Evolutionary conservation across 2,797 vertebrate species (phyloP), one percentile per base, ranked within the genome.

Genomic region (Eleutherodactylus coqui): DNA sequence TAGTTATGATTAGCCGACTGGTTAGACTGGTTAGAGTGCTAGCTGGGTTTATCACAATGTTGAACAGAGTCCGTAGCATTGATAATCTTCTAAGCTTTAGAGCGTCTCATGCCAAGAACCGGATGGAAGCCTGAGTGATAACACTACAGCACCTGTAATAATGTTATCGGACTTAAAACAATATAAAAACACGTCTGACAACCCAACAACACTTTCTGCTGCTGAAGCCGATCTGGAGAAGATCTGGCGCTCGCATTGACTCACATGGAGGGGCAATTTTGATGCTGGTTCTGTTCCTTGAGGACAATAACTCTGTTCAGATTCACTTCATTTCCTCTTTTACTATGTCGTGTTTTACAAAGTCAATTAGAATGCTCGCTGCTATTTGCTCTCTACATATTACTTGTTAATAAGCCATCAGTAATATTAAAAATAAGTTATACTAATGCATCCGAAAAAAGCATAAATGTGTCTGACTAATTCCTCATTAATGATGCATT

Each of bases 401-500:
- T 78, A 9, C 34, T 41, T 55, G 51, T 78, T 78, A 58, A 78
- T 73, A 58, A 78, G 27, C 34, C 21, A 58, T 78, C n/a, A 58
- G 60, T 78, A 76, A 70, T 53, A 36, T n/a, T n/a, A 36, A 70
- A n/a, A 82, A 55, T 51, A 72, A 70, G 62, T 72, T 53, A 19
- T 32, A 69, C 47, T 58, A 70, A 27, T 51, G 64, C 69, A 72
- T 72, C 69, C 5, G 11, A n/a, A 72, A 36, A 69, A 69, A 6
- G 1, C 38, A 14, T 45, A 67, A 64, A 51, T 53, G 47, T 69
- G 67, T 36, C 45, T 55, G 4, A 43, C 38, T 83, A 83, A 83
- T 73, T 60, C 53, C 38, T 75, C 69, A 83, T 73, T 83, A 82
- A 82, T 82, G 47, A 72, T 49, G 64, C 55, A 82, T 27, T 70